Evolutionary conservation across 2,888 invertebrate genomes (phyloP).

Genomic region (Caenorhabditis auriculariae): DNA sequence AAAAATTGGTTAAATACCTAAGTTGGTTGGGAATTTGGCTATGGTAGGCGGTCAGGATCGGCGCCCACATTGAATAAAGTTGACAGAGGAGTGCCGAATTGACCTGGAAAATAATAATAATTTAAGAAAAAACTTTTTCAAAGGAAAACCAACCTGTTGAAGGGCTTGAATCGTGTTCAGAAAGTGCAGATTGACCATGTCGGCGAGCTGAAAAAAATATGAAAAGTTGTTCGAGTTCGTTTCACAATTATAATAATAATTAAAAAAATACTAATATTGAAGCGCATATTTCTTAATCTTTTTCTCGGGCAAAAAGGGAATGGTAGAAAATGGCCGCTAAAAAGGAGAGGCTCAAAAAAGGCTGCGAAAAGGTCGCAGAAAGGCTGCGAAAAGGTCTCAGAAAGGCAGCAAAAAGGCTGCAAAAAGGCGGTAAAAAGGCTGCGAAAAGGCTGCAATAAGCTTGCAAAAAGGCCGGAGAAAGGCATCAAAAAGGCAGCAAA

Average conservation of each 20-base stretch:
- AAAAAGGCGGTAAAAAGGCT: no score
- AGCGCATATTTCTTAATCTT: neutral
- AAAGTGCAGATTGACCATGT: slow-evolving; percentile 96
- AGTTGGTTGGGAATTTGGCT: slow-evolving; percentile 71
- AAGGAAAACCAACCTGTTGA: slow-evolving; percentile 71
- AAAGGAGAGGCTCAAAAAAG: no score
- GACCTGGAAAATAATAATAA: no score
- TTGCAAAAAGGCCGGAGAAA: no score
- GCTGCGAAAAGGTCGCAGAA: no score
- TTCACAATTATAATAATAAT: neutral
- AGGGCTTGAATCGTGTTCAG: slow-evolving; percentile 89
- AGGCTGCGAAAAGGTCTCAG: no score
- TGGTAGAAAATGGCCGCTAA: neutral
- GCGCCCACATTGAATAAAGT: slow-evolving; percentile 85
- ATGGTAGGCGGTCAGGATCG: slow-evolving; percentile 88
- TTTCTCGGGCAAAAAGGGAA: no score
- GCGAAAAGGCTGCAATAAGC: no score
- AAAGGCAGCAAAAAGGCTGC: no score
- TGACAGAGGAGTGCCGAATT: slow-evolving; percentile 56
- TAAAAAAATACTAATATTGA: neutral
- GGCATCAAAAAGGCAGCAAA: no score
- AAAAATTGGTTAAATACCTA: slow-evolving; percentile 16
- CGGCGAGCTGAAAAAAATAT: slow-evolving; percentile 76
- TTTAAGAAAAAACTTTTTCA: slow-evolving; percentile 1
- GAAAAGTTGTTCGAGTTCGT: slow-evolving; percentile 1